Evolutionary conservation across 2,888 invertebrate genomes (phyloP), one percentile per base, ranked within the genome.

Genomic region (Nycteola revayana): DNA sequence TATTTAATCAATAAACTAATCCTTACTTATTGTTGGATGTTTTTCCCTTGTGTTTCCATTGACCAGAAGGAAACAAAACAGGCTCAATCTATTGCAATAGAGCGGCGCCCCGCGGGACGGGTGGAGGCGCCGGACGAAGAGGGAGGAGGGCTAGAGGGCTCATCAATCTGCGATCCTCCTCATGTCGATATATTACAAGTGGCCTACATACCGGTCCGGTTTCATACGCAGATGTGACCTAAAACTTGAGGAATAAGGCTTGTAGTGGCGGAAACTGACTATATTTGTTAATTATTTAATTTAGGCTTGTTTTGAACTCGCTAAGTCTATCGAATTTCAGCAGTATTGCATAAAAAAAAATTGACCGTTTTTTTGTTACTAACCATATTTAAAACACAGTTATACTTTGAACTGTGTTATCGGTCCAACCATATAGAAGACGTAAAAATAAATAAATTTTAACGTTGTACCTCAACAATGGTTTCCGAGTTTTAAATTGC

Each of bases 91-190:
- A 57, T 57, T 54, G 56, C 56, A 57, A 57, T 57, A 57, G 58
- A 51, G 58, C 28, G 41, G 39, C 32, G 49, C 42, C 57, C 62
- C 64, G 37, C 45, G 63, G 67, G 63, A 53, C 48, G 49, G 49
- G 29, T 55, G 42, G 50, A 38, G 59, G 57, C 43, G 32, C 42
- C 44, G 49, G 49, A 45, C 58, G 60, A 40, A 49, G 40, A 47
- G 30, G 33, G 44, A 42, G 42, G 34, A 37, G 31, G 46, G 44
- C 40, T 31, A 51, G 53, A 38, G 34, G 49, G 35, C 66, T 69
- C 83, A 85, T 85, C 84, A 83, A 84, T 85, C 84, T 83, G 68
- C 57, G 49, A 45, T 67, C 70, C 75, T 69, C 72, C 68, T 67
- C 66, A 63, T 71, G 75, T 77, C 80, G 80, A 81, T 79, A 71